Conservation (phyloP, 2,888 invertebrate genomes). For the Sarcophaga subvicina region DNA sequence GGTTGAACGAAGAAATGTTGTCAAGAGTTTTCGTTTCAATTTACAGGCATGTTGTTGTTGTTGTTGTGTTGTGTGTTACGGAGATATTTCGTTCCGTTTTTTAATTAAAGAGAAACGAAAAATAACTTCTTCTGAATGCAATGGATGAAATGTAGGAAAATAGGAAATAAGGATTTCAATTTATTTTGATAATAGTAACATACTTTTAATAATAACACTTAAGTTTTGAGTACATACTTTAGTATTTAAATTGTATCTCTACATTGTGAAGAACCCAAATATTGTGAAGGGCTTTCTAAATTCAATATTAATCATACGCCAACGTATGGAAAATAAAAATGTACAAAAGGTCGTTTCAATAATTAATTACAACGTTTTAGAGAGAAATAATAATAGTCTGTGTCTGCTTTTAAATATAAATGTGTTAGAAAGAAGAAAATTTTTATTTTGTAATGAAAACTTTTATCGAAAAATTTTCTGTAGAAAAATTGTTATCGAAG, state of each 20-base stretch:
- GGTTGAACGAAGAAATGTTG: conserved; percentile 10
- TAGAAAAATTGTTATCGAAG: too few relatives aligned
- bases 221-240: not conserved
- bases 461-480: too few relatives aligned
- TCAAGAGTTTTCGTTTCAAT: not conserved
- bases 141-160: not conserved
- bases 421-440: too few relatives aligned
- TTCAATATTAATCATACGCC: not conserved
- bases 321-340: not conserved
- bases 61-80: conserved; percentile 17
- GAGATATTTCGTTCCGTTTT: not conserved
- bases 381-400: too few relatives aligned
- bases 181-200: too few relatives aligned
- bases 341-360: too few relatives aligned
- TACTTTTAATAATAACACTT: too few relatives aligned
- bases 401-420: too few relatives aligned
- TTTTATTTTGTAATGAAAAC: too few relatives aligned
- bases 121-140: too few relatives aligned
- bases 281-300: not conserved
- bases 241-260: not conserved
- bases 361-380: too few relatives aligned
- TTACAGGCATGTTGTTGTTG: not conserved
- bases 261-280: not conserved
- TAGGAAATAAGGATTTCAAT: not conserved
- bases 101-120: not conserved